Evolutionary conservation across 2,113 vertebrate genomes (phyloP).

Genomic region (Ophiodon elongatus): DNA sequence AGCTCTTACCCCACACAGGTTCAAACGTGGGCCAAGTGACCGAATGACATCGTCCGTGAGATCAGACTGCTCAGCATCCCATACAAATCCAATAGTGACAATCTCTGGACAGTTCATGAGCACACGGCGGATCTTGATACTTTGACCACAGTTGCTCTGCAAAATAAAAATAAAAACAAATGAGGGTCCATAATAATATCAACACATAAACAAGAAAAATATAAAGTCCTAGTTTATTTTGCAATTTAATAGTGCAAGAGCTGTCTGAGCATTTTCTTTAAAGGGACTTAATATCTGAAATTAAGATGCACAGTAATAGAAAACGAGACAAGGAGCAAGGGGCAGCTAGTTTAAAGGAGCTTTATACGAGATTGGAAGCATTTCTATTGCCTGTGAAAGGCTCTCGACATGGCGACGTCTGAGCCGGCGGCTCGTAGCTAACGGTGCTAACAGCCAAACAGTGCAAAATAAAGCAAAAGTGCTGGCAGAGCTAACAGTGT

Average conservation of each 20-base stretch:
- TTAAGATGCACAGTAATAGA: neutral
- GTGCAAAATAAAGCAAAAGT: too few species aligned
- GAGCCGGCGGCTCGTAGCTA: too few species aligned
- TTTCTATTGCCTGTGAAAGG: neutral
- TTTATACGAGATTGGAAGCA: neutral
- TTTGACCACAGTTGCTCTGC: conserved; percentile 97
- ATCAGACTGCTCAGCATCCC: conserved; percentile 98
- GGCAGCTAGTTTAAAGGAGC: neutral
- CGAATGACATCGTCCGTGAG: conserved; percentile 94
- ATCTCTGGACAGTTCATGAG: conserved; percentile 99
- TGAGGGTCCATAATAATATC: neutral
- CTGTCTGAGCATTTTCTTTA: neutral
- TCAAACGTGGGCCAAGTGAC: conserved; percentile 90
- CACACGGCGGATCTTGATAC: conserved; percentile 96
- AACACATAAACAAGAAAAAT: neutral
- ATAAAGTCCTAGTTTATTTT: neutral
- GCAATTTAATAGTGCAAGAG: neutral
- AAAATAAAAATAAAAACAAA: conserved; percentile 17
- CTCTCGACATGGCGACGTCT: too few species aligned
- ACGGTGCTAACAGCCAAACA: too few species aligned
- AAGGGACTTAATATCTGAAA: neutral
- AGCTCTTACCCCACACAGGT: conserved; percentile 91
- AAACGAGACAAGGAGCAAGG: neutral
- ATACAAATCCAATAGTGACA: conserved; percentile 96
- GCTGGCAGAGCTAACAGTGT: too few species aligned